phyloP scores from a whole-genome alignment of 2,888 invertebrate genomes.

The Melieria omissa region DNA sequence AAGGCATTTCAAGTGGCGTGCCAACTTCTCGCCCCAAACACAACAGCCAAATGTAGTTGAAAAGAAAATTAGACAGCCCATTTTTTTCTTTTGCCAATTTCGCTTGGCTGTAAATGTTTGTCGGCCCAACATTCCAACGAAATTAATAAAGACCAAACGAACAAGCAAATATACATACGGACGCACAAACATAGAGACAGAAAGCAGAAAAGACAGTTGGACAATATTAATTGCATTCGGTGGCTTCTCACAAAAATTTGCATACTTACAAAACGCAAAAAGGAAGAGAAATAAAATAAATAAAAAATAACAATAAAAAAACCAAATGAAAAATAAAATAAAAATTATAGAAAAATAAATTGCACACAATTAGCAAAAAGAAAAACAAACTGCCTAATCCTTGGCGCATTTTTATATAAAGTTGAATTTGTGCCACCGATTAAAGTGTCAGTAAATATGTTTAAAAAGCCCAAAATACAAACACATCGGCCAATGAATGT shows the following conservation, averaged over 20 bases:
- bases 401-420: no score
- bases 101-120: not conserved
- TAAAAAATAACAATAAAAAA: not conserved
- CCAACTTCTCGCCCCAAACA: no score
- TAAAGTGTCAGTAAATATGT: no score
- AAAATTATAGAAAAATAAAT: not conserved
- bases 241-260: not conserved
- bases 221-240: conserved; percentile 5
- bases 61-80: no score
- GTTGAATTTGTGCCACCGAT: no score
- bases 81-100: not conserved
- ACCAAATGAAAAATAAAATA: not conserved
- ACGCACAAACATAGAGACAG: not conserved
- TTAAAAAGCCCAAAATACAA: no score
- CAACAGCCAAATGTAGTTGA: no score
- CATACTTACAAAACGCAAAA: not conserved
- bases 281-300: not conserved
- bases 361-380: not conserved
- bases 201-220: not conserved
- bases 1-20: no score
- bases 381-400: not conserved
- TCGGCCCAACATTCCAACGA: not conserved
- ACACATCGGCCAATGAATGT: no score
- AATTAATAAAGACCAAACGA: not conserved
- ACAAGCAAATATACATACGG: not conserved